Base-by-base conservation (phyloP, 2,113 vertebrate species). In the Cyprinus carpio region DNA sequence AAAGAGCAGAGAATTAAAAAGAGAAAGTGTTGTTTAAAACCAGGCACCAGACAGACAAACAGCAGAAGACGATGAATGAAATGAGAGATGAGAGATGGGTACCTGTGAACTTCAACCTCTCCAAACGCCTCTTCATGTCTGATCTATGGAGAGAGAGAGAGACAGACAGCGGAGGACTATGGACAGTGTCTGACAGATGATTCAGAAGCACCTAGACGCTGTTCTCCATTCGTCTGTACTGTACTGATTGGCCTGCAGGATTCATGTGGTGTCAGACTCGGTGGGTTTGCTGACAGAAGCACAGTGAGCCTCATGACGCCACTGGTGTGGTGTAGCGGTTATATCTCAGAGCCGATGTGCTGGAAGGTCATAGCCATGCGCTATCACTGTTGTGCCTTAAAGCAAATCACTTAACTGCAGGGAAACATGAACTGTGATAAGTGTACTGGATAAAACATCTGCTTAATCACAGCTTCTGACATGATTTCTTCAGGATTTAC, bases 101-200 rank as follows among this genome's bases (percentile, higher is more conserved):
- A 85, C 93, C 94, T 95, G 84, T 94, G 93, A 86, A 94, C 92
- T 91, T 94, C 93, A 91, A 93, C 92, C 93, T 94, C 94, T 92
- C 93, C 93, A 92, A 92, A 93, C 86, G 93, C 93, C 88, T 95
- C 93, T 93, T 94, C 92, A 90, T 95, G 93, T 91, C 91, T 94
- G 91, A 89, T 91, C 94, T 95, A 92, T 85, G 88, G 91, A 92
- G 71, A 85, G 90, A 90, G 80, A 92, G 83, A 89, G 40, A 75
- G 88, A 82, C 88, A 92, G 83, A 89, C 12, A 62, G 84, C 49
- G 62, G 81, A 69, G 51, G 75, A 76, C 85, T 51, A 51, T 81
- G 80, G 80, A 51, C 62, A 27, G 62, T 34, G 79, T 51, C 62
- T 69, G 16, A 18, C 7, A 29, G 25, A 29, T 43, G n/a, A 69